These are phyloP conservation scores for Monoplex corrugatus DNA, from an alignment of 2,888 invertebrate species.

Conservation along the genomic window DNA sequence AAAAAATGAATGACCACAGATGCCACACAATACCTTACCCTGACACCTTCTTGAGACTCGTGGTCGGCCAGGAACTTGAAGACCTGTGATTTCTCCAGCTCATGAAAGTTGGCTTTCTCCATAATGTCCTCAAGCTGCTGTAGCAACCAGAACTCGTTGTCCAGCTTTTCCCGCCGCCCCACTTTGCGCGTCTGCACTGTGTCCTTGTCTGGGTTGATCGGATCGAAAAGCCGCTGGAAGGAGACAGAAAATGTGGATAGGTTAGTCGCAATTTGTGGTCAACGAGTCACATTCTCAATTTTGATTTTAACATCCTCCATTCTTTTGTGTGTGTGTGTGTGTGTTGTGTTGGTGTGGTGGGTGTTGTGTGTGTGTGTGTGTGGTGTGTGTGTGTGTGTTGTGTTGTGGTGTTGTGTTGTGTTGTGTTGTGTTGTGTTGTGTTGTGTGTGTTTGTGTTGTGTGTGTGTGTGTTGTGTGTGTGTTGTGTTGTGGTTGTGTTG, in stretches of 20 bases:
- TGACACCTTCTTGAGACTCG: slow-evolving; percentile 72
- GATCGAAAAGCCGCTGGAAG: slow-evolving; percentile 78
- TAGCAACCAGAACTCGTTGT: slow-evolving; percentile 80
- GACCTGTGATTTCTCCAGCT: slow-evolving; percentile 71
- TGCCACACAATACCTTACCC: slow-evolving; percentile 72
- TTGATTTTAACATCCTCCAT: too few relatives aligned
- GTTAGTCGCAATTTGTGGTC: too few relatives aligned
- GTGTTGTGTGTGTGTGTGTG: not conserved
- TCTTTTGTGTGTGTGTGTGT: not conserved
- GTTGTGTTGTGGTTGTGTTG: not conserved
- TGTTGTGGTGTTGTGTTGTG: not conserved
- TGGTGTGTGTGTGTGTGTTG: not conserved
- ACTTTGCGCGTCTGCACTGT: slow-evolving; percentile 74
- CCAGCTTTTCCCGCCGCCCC: slow-evolving; percentile 76
- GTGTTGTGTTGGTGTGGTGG: not conserved
- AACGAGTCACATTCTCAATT: too few relatives aligned
- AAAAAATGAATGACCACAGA: too few relatives aligned
- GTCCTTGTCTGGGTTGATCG: slow-evolving; percentile 81
- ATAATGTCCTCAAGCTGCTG: slow-evolving; percentile 76
- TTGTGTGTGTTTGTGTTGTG: not conserved
- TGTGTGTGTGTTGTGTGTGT: not conserved
- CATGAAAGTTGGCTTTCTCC: slow-evolving; percentile 79
- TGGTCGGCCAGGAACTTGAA: slow-evolving; percentile 73
- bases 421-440: not conserved
- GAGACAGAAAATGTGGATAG: not conserved